A percentile compares a stretch with the other conserved stretches of the same genome.
phyloP scores from a whole-genome alignment of 2,888 invertebrate genomes.

The Sarcophaga variegata region DNA sequence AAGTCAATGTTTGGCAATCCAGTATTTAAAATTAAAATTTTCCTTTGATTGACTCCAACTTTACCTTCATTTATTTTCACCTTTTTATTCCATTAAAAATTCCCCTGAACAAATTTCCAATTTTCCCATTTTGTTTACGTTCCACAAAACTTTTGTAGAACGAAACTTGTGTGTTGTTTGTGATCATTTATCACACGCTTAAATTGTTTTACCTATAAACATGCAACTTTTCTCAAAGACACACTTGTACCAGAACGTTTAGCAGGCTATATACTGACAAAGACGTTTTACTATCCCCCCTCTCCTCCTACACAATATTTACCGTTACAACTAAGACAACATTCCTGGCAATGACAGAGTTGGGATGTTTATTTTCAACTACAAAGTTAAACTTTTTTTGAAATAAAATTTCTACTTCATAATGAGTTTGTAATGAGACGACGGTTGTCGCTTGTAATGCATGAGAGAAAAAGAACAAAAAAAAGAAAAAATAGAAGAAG shows the following conservation, averaged over 20 bases:
- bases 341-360: background rate
- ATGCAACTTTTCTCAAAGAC: slow-evolving; percentile 13
- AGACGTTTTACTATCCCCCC: no score
- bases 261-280: no score
- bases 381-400: slow-evolving; percentile 18
- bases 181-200: slow-evolving; percentile 30
- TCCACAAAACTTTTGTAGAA: background rate
- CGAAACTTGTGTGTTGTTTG: background rate
- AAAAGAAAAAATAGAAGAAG: background rate
- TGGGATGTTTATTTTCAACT: slow-evolving; percentile 38
- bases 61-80: background rate
- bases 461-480: no score
- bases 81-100: background rate
- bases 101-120: background rate
- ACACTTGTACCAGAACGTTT: background rate
- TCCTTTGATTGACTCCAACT: background rate
- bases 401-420: slow-evolving; percentile 46
- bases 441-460: slow-evolving; percentile 5
- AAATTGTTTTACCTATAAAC: slow-evolving; percentile 36
- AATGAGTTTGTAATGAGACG: slow-evolving; percentile 66
- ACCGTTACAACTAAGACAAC: background rate
- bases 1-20: no score
- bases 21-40: background rate
- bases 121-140: background rate
- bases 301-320: background rate